Conservation (phyloP, 2,113 vertebrate genomes). For the Cnemophilus loriae region DNA sequence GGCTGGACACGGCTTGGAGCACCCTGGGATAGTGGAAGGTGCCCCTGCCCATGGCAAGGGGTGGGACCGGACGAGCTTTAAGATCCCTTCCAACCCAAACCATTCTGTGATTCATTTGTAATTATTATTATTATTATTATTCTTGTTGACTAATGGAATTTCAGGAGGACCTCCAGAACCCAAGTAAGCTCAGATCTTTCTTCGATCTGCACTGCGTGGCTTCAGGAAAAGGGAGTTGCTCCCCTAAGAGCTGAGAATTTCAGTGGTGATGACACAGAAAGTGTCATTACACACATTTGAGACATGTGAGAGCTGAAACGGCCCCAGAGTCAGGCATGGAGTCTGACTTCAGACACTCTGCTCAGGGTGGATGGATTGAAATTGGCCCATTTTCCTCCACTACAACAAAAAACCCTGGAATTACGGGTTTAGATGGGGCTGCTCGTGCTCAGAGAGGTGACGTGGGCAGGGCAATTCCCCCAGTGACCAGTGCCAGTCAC, state of each 20-base stretch:
- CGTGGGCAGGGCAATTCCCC: neutral
- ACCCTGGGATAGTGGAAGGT: neutral
- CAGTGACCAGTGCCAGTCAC: neutral
- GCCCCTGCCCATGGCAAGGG: neutral
- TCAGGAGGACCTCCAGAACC: neutral
- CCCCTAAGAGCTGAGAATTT: neutral
- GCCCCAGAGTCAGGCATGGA: neutral
- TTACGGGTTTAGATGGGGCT: neutral
- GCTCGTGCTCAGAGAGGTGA: neutral
- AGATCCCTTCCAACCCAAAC: neutral
- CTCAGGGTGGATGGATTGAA: neutral
- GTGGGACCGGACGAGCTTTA: accelerated
- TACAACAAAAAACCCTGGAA: neutral
- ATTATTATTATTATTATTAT: neutral
- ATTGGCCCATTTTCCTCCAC: neutral
- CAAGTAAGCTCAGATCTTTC: neutral
- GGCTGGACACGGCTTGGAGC: accelerated
- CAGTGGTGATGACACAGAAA: neutral
- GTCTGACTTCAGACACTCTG: neutral
- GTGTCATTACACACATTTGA: neutral
- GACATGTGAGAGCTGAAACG: neutral
- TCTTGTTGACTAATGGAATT: neutral
- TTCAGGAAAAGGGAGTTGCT: neutral
- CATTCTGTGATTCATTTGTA: neutral
- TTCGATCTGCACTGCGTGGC: neutral